These are phyloP conservation scores for Napeogenes sylphis DNA, from an alignment of 2,888 invertebrate species.

Conservation along the genomic window DNA sequence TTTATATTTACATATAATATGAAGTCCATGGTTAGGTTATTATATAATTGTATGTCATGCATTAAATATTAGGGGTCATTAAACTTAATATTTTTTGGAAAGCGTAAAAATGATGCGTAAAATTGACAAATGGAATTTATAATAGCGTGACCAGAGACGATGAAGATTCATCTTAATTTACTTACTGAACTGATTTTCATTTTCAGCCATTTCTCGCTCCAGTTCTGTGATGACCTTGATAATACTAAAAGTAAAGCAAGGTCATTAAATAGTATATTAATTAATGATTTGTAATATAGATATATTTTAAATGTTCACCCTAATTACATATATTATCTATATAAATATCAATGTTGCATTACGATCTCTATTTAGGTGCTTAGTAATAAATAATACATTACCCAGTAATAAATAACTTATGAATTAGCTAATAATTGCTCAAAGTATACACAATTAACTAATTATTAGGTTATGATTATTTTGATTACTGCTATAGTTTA, in stretches of 20 bases:
- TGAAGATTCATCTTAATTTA: constrained; percentile 7
- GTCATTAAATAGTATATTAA: not conserved
- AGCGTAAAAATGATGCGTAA: constrained; percentile 28
- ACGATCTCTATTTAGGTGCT: too few relatives aligned
- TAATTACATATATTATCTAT: too few relatives aligned
- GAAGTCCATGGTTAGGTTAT: constrained; percentile 10
- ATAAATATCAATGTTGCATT: too few relatives aligned
- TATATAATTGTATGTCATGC: constrained; percentile 2
- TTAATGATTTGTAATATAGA: too few relatives aligned
- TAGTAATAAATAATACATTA: not conserved
- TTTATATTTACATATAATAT: not conserved
- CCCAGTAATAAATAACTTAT: too few relatives aligned
- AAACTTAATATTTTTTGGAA: constrained; percentile 22
- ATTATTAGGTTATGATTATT: too few relatives aligned
- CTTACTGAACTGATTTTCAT: constrained; percentile 2
- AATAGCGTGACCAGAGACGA: constrained; percentile 23
- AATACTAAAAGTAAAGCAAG: not conserved
- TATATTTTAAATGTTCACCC: too few relatives aligned
- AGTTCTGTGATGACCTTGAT: constrained; percentile 3
- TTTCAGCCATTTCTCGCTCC: constrained; percentile 5
- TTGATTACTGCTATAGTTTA: too few relatives aligned
- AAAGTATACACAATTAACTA: too few relatives aligned
- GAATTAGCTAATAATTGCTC: too few relatives aligned
- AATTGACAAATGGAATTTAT: constrained; percentile 28
- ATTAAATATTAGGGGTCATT: constrained; percentile 14